These are phyloP conservation scores for Bombus sylvicola DNA, from an alignment of 1,140 invertebrate genomes.

Conservation along the genomic window DNA sequence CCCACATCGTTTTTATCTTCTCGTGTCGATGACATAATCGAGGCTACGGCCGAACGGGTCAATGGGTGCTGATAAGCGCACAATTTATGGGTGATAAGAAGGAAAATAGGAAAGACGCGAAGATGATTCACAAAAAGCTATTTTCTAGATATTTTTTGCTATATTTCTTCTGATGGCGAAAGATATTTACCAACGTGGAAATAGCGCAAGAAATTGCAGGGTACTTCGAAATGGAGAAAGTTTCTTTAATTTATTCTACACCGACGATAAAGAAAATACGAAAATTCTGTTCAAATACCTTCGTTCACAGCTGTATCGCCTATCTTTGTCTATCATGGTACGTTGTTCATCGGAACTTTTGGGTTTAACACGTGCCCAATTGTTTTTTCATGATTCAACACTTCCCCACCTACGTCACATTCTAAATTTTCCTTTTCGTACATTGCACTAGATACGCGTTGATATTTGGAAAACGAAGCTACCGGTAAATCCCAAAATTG, in stretches of 20 bases:
- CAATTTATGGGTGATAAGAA: background rate
- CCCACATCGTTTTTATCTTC: constrained; percentile 57
- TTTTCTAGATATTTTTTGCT: background rate
- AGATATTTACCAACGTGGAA: background rate
- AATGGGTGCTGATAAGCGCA: constrained; percentile 12
- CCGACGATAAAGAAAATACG: too few species aligned
- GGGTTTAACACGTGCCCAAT: too few species aligned
- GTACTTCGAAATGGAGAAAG: too few species aligned
- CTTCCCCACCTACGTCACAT: too few species aligned
- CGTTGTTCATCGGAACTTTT: too few species aligned
- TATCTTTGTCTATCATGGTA: too few species aligned
- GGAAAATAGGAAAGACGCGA: background rate
- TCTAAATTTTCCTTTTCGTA: background rate
- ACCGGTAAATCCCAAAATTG: constrained; percentile 27
- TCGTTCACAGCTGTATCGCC: too few species aligned
- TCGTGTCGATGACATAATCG: constrained; percentile 31
- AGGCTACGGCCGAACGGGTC: constrained; percentile 35
- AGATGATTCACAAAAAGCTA: background rate
- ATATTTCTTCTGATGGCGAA: background rate
- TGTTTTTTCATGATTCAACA: too few species aligned
- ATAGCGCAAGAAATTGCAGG: background rate
- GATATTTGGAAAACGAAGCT: constrained; percentile 25
- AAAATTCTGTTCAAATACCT: too few species aligned
- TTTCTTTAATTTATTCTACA: too few species aligned
- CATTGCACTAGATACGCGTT: background rate